Conservation (phyloP, 2,797 vertebrate genomes). For the Typhlichthys eigenmanni region DNA sequence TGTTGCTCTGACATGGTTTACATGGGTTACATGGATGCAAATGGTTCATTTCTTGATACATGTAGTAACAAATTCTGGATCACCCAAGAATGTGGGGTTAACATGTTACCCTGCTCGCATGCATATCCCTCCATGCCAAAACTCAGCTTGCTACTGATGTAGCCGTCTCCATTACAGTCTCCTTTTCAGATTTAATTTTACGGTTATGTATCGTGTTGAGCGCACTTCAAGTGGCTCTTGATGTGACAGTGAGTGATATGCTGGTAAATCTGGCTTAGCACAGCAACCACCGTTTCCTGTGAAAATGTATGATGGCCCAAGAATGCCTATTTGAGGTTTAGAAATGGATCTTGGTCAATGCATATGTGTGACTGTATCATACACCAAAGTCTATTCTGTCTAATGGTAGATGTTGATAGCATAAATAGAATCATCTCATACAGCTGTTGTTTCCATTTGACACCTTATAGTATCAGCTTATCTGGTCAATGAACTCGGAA, state of each 20-base stretch:
- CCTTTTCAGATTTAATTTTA: conserved; percentile 6
- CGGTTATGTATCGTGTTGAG: background rate
- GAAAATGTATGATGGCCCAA: background rate
- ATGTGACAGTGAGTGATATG: background rate
- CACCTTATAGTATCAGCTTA: conserved; percentile 31
- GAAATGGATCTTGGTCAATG: background rate
- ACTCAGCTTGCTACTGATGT: conserved; percentile 3
- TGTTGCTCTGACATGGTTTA: conserved; percentile 43
- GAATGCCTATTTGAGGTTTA: background rate
- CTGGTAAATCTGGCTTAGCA: no score
- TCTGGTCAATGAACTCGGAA: conserved; percentile 40
- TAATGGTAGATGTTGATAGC: conserved; percentile 5
- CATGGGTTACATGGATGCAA: background rate
- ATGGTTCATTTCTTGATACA: no score
- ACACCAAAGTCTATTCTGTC: background rate
- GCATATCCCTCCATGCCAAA: conserved; percentile 2
- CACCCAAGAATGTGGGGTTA: conserved; percentile 7
- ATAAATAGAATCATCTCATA: conserved; percentile 24
- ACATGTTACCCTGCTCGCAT: conserved; percentile 27
- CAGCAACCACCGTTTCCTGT: background rate
- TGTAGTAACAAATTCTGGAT: no score
- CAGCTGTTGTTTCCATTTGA: conserved; percentile 26
- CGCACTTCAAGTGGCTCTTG: background rate
- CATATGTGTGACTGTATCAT: background rate
- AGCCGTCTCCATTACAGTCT: conserved; percentile 1